Evolutionary conservation across 2,113 vertebrate species (phyloP).

Genomic region (Meleagris gallopavo): DNA sequence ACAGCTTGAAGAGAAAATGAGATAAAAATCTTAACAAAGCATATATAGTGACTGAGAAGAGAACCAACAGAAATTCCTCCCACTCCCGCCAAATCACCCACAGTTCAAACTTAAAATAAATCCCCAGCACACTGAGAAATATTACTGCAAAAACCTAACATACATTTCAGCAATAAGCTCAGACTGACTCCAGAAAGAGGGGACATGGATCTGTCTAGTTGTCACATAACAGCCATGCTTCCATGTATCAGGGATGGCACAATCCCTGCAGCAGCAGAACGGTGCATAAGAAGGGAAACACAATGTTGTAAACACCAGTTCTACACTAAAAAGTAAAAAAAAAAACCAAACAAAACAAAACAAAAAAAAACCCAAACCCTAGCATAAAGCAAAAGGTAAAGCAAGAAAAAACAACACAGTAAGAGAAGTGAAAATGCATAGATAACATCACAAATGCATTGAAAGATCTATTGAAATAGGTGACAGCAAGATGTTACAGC

Average conservation of each 20-base stretch:
- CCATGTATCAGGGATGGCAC: not conserved
- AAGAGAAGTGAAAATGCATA: not conserved
- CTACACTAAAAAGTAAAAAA: not conserved
- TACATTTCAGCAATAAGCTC: not conserved
- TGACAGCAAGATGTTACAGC: not conserved
- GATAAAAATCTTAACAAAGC: not conserved
- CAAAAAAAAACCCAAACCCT: no score
- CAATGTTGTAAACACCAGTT: not conserved
- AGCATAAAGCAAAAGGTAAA: not conserved
- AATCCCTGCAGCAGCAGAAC: not conserved
- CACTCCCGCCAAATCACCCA: not conserved
- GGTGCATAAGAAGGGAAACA: not conserved
- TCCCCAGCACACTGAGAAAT: not conserved
- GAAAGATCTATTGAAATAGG: not conserved
- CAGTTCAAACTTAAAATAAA: not conserved
- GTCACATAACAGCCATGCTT: not conserved
- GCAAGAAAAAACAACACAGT: not conserved
- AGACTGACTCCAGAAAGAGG: not conserved
- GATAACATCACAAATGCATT: not conserved
- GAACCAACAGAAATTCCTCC: not conserved
- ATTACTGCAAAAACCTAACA: not conserved
- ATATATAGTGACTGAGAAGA: not conserved
- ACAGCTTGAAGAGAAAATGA: not conserved
- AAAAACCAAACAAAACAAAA: no score
- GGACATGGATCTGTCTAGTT: not conserved